Conservation (phyloP, 2,888 invertebrate species). For the Entomobrya proxima region DNA sequence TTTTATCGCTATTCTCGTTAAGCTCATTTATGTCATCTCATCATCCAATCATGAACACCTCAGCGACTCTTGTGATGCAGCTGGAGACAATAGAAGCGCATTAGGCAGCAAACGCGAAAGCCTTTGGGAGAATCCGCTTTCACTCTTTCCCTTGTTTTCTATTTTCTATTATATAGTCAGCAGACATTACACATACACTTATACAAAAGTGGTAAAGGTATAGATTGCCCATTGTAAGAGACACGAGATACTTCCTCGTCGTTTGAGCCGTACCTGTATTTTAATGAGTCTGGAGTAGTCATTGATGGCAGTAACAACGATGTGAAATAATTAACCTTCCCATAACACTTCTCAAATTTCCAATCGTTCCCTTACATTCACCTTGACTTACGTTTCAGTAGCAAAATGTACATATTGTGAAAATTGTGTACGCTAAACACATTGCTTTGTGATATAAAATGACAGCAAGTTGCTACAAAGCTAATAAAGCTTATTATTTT, state of each 20-base stretch:
- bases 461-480: no score
- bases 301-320: no score
- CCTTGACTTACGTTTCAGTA: no score
- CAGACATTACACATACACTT: background rate
- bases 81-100: background rate
- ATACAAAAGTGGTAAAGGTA: background rate
- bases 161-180: no score
- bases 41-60: conserved; percentile 43
- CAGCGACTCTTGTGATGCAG: background rate
- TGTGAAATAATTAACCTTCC: conserved; percentile 3
- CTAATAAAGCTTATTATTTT: no score
- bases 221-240: background rate
- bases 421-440: no score
- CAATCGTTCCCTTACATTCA: background rate
- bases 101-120: background rate
- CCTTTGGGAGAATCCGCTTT: background rate
- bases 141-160: conserved; percentile 6
- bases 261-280: background rate
- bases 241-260: background rate
- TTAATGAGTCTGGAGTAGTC: background rate
- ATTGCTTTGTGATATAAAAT: no score
- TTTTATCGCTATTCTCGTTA: conserved; percentile 2
- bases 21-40: conserved; percentile 38
- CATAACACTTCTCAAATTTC: conserved; percentile 11
- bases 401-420: no score